Evolutionary conservation across 2,888 invertebrate genomes (phyloP), one percentile per base, ranked within the genome.

Genomic region (Gasteruption jaculator): DNA sequence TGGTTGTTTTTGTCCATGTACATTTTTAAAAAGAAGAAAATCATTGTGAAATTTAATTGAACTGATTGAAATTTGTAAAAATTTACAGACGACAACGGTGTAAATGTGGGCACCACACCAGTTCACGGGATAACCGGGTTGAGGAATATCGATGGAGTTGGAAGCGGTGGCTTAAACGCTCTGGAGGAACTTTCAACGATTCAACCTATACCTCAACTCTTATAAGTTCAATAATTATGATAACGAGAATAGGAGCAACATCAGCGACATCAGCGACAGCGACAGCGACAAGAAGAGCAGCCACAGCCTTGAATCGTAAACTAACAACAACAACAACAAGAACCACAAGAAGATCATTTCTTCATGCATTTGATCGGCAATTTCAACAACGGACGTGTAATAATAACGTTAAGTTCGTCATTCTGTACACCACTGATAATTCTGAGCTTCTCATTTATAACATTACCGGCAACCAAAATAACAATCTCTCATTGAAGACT

Each of bases 51-150:
- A 32, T 18, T 32, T 32, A 11, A 7, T 15, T 32, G 32, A 32
- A 29, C 12, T 7, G 6, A 29, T n/a, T 6, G 7, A n/a, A 12
- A 32, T n/a, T 32, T 5, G 12, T 38, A 12, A 38, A 38, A 29
- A n/a, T n/a, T 58, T 59, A 44, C 57, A 58, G 56, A 57, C 60
- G 58, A 57, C 54, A 52, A 51, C 52, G 53, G 53, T 49, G 49
- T 52, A 53, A 58, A 56, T 52, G 53, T 50, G 58, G 58, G 54
- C 56, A 58, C 52, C 48, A 47, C 56, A 56, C 46, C 53, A 51
- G 45, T 54, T 52, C 56, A 49, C 49, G 58, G 58, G 48, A 50
- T 53, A 47, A 52, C 58, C 50, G 50, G 53, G 52, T 48, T 48
- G 52, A 53, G 45, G 56, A 50, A 45, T 39, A 38, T 49, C 44